These are phyloP conservation scores for Busseola fusca DNA, from an alignment of 2,888 invertebrate genomes.

Conservation along the genomic window DNA sequence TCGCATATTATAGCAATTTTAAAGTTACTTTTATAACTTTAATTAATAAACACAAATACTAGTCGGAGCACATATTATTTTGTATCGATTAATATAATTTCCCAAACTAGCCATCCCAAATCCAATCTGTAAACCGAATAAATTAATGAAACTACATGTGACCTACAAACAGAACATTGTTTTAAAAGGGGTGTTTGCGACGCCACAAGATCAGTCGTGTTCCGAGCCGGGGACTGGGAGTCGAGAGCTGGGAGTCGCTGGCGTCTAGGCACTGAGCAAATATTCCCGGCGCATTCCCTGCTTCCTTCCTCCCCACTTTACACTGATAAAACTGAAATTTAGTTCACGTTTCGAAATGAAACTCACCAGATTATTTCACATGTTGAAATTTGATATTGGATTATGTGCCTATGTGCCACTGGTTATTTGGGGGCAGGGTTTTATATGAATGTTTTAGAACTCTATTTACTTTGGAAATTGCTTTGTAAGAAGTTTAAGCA, in stretches of 20 bases:
- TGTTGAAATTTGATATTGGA: slow-evolving; percentile 42
- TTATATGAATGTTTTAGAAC: slow-evolving; percentile 23
- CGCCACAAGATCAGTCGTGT: slow-evolving; percentile 45
- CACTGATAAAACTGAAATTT: slow-evolving; percentile 69
- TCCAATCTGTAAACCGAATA: slow-evolving; percentile 27
- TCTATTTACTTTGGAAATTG: slow-evolving; percentile 4
- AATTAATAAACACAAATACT: not conserved
- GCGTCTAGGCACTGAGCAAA: slow-evolving; percentile 63
- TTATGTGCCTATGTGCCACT: slow-evolving; percentile 17
- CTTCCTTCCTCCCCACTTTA: slow-evolving; percentile 69
- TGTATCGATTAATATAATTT: slow-evolving; percentile 24
- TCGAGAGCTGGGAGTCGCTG: slow-evolving; percentile 22
- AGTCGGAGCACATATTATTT: not conserved
- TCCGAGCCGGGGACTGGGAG: slow-evolving; percentile 34
- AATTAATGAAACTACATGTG: slow-evolving; percentile 55
- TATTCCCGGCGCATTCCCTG: slow-evolving; percentile 64
- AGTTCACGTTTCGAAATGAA: slow-evolving; percentile 59
- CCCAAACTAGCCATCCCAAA: slow-evolving; percentile 24
- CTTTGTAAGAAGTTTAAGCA: too few relatives aligned
- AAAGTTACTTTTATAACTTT: not conserved
- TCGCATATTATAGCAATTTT: not conserved
- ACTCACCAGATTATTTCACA: slow-evolving; percentile 47
- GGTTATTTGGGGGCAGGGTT: slow-evolving; percentile 16
- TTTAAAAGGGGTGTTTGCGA: slow-evolving; percentile 47
- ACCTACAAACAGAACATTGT: slow-evolving; percentile 52